Percentiles rank a stretch among this genome's conserved stretches.
phyloP scores from a whole-genome alignment of 2,113 vertebrate species.

The Gracilinanus agilis region DNA sequence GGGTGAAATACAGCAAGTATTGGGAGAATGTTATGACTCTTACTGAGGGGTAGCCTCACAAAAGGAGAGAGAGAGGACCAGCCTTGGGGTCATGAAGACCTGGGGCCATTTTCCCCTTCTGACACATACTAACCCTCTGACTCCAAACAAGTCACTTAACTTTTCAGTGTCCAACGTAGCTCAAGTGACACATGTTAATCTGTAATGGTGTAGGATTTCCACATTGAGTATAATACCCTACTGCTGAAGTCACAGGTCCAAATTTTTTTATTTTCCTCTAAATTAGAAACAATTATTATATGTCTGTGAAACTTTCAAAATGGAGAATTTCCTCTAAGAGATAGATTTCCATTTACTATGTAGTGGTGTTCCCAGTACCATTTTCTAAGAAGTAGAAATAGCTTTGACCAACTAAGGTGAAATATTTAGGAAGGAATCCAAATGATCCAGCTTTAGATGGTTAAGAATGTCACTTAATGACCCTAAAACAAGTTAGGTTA shows the following conservation, averaged over 20 bases:
- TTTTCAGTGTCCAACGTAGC: not conserved
- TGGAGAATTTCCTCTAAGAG: slow-evolving; percentile 39
- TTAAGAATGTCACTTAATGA: not conserved
- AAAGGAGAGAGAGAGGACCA: not conserved
- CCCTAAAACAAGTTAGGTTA: not conserved
- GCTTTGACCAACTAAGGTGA: slow-evolving; percentile 1
- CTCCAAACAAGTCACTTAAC: not conserved
- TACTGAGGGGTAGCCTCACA: not conserved
- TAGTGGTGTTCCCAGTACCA: not conserved
- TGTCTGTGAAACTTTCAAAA: slow-evolving; percentile 21
- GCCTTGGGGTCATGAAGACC: not conserved
- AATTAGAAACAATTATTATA: not conserved
- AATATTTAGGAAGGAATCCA: slow-evolving; percentile 24
- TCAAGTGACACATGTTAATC: not conserved
- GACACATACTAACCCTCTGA: not conserved
- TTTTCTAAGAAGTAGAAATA: slow-evolving; percentile 39
- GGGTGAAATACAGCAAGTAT: not conserved
- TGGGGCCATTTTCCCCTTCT: not conserved
- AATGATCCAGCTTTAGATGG: not conserved
- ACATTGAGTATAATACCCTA: not conserved
- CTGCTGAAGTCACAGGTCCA: not conserved
- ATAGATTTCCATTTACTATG: not conserved
- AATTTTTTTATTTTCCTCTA: not conserved
- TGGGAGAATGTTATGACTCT: not conserved
- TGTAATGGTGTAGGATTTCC: not conserved